A percentile compares a stretch with the other conserved stretches of the same genome.
phyloP scores from a whole-genome alignment of 2,888 invertebrate genomes.

The Norana najaformis region DNA sequence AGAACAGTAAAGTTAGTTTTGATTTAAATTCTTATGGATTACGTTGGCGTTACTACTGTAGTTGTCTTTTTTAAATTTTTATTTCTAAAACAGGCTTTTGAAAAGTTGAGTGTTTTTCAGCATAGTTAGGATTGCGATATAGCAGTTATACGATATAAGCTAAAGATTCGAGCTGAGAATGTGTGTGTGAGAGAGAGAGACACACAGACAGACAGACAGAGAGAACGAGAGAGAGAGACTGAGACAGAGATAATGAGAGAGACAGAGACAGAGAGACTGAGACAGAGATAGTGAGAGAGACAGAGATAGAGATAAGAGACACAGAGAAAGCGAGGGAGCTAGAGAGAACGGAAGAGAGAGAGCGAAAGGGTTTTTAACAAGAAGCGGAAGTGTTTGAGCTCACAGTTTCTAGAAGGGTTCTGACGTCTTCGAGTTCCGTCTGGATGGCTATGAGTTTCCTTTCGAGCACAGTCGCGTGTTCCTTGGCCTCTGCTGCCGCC shows the following conservation, averaged over 20 bases:
- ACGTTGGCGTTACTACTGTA: background rate
- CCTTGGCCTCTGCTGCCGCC: constrained; percentile 56
- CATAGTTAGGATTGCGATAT: no score
- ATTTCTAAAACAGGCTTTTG: background rate
- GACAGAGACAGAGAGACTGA: background rate
- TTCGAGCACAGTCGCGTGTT: constrained; percentile 56
- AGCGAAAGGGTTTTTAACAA: background rate
- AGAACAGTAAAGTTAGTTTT: no score
- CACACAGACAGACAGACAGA: background rate
- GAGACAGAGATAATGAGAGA: background rate
- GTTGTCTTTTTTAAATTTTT: background rate
- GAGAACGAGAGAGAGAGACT: background rate
- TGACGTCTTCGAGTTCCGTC: constrained; percentile 89
- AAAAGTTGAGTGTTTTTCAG: no score
- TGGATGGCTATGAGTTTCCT: constrained; percentile 71
- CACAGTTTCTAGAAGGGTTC: constrained; percentile 64
- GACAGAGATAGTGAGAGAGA: background rate
- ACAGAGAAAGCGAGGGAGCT: background rate
- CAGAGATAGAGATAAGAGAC: background rate
- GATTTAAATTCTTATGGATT: background rate
- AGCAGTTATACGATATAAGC: background rate
- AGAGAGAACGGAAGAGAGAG: background rate
- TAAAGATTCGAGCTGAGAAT: background rate
- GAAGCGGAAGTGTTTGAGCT: constrained; percentile 41
- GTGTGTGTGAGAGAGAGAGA: background rate